Conservation (phyloP, 1,140 invertebrate genomes). For the Hypsibius dujardini region DNA sequence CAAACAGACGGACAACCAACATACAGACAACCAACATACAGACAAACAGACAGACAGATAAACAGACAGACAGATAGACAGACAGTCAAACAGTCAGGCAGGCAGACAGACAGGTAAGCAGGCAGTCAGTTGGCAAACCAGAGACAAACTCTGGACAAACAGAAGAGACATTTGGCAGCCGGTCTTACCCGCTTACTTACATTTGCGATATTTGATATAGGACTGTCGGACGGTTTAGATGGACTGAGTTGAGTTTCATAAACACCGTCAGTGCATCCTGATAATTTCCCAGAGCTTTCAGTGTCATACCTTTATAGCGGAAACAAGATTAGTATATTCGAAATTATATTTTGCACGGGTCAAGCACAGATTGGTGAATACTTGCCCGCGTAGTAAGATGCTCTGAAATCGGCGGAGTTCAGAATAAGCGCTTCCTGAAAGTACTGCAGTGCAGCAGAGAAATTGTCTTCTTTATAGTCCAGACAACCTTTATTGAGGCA, state of each 20-base stretch:
- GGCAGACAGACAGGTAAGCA: too few species aligned
- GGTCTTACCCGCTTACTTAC: not conserved
- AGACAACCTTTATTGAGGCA: not conserved
- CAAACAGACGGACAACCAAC: too few species aligned
- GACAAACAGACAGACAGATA: too few species aligned
- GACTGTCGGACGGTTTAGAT: not conserved
- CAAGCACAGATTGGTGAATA: not conserved
- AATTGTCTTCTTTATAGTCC: not conserved
- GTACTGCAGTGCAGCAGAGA: slow-evolving; percentile 7
- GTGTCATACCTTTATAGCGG: not conserved
- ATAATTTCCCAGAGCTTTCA: not conserved
- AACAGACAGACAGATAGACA: too few species aligned
- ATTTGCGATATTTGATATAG: not conserved
- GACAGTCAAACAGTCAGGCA: too few species aligned
- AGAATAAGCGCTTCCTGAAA: slow-evolving; percentile 1
- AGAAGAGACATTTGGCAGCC: too few species aligned
- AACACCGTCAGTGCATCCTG: slow-evolving; percentile 12
- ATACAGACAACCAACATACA: too few species aligned
- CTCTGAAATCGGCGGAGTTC: not conserved
- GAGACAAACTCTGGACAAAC: too few species aligned
- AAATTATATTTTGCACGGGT: not conserved
- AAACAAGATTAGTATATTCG: not conserved
- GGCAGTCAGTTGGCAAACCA: too few species aligned
- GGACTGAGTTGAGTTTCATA: not conserved
- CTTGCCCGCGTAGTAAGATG: not conserved